Conservation (phyloP, 2,113 vertebrate species). For the Polypterus senegalus region DNA sequence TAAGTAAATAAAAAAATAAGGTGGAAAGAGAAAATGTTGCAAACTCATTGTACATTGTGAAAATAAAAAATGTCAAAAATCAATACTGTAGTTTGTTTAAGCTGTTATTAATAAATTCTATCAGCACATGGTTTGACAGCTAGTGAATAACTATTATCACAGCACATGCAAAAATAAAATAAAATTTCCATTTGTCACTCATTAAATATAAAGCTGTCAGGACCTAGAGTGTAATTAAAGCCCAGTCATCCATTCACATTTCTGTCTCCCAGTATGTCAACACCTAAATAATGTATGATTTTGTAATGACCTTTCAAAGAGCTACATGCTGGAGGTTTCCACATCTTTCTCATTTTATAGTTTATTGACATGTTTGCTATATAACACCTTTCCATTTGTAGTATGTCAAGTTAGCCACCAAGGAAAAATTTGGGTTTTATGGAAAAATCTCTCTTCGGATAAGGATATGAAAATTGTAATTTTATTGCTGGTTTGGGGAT, state of each 20-base stretch:
- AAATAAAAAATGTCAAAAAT: too few species aligned
- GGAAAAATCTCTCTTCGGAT: too few species aligned
- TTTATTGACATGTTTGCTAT: constrained; percentile 10
- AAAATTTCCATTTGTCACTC: constrained; percentile 14
- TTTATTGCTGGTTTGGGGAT: too few species aligned
- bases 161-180: constrained; percentile 14
- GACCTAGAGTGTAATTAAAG: constrained; percentile 12
- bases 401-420: too few species aligned
- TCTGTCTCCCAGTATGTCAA: constrained; percentile 6
- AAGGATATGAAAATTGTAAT: too few species aligned
- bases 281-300: constrained; percentile 17
- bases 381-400: too few species aligned
- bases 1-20: too few species aligned
- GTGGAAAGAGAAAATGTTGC: too few species aligned
- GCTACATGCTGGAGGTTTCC: neutral
- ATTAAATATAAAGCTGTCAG: constrained; percentile 8
- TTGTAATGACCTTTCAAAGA: constrained; percentile 14
- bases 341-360: constrained; percentile 4
- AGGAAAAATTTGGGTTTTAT: too few species aligned
- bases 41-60: too few species aligned
- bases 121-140: neutral
- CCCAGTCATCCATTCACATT: constrained; percentile 10
- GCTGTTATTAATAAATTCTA: too few species aligned
- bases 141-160: constrained; percentile 3
- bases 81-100: too few species aligned